A percentile compares a stretch with the other conserved stretches of the same genome.
These are phyloP conservation scores for Leptopilina boulardi DNA, from an alignment of 1,140 invertebrate species.

Conservation along the genomic window DNA sequence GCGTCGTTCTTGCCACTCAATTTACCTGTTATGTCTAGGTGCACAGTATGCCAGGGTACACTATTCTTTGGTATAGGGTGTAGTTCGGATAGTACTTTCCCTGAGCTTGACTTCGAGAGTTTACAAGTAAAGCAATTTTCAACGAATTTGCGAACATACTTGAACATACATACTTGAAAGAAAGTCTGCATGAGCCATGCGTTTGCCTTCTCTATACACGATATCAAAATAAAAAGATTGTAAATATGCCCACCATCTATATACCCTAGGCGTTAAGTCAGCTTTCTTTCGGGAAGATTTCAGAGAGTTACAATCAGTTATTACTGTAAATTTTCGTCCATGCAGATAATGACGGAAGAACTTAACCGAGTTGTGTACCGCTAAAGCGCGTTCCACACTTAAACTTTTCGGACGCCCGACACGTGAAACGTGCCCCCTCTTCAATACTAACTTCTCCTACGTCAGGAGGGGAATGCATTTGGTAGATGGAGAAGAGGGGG, in stretches of 20 bases:
- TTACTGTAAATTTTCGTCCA: too few species aligned
- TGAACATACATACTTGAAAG: slow-evolving; percentile 52
- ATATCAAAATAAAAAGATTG: slow-evolving; percentile 59
- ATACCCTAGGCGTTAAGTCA: slow-evolving; percentile 62
- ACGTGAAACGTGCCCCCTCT: too few species aligned
- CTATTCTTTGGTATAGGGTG: slow-evolving; percentile 59
- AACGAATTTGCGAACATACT: slow-evolving; percentile 53
- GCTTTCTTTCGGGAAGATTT: slow-evolving; percentile 31
- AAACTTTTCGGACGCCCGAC: too few species aligned
- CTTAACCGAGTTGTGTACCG: too few species aligned
- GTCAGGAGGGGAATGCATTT: too few species aligned
- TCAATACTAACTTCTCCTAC: too few species aligned
- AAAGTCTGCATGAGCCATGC: too few species aligned
- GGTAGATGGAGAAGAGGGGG: too few species aligned
- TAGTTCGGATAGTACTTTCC: slow-evolving; percentile 50
- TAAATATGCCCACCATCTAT: slow-evolving; percentile 65
- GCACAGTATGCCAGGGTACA: slow-evolving; percentile 62
- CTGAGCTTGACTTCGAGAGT: slow-evolving; percentile 50
- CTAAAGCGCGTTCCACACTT: too few species aligned
- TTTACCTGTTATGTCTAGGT: slow-evolving; percentile 55
- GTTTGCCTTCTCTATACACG: neutral
- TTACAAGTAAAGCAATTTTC: slow-evolving; percentile 54
- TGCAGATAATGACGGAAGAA: too few species aligned
- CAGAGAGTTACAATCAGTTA: too few species aligned
- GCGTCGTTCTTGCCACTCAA: slow-evolving; percentile 44